A percentile compares a stretch with the other conserved stretches of the same genome.
Evolutionary conservation across 2,797 vertebrate genomes (phyloP).

Genomic region (Sebastes glaucus): DNA sequence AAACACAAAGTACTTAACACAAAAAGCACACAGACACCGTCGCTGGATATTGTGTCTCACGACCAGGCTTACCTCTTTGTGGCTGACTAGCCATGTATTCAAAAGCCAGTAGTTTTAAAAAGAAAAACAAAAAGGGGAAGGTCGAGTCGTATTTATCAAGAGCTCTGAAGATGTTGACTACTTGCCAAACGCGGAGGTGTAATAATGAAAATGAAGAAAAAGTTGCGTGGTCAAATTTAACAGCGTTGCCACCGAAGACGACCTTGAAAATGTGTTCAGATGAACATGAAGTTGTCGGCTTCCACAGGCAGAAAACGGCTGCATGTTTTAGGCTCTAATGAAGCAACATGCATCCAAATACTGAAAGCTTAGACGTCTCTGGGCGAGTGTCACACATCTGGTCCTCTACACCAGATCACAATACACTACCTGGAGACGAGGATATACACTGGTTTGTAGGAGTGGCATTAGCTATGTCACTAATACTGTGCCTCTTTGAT

Average conservation of each 20-base stretch:
- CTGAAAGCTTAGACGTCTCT: constrained; percentile 64
- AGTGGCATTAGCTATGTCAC: constrained; percentile 69
- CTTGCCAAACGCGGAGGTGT: constrained; percentile 31
- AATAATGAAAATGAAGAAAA: constrained; percentile 18
- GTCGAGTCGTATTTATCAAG: constrained; percentile 30
- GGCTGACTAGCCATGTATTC: constrained; percentile 52
- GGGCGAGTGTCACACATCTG: constrained; percentile 33
- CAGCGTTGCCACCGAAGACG: background rate
- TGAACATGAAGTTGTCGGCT: constrained; percentile 19
- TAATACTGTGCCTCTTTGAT: constrained; percentile 64
- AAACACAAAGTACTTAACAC: constrained; percentile 33
- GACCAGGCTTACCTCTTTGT: constrained; percentile 69
- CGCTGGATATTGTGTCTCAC: constrained; percentile 40
- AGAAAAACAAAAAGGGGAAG: constrained; percentile 58
- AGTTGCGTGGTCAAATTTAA: background rate
- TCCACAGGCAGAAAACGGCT: constrained; percentile 16
- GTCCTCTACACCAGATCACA: constrained; percentile 30
- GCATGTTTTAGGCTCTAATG: constrained; percentile 19
- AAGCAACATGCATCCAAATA: constrained; percentile 47
- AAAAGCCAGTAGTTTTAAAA: constrained; percentile 74
- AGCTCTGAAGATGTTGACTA: constrained; percentile 39
- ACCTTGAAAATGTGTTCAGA: background rate
- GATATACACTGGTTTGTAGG: constrained; percentile 81
- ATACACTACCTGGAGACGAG: constrained; percentile 62
- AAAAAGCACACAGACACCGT: constrained; percentile 57